Base-by-base conservation (phyloP, 1,140 invertebrate genomes). In the Listronotus bonariensis region DNA sequence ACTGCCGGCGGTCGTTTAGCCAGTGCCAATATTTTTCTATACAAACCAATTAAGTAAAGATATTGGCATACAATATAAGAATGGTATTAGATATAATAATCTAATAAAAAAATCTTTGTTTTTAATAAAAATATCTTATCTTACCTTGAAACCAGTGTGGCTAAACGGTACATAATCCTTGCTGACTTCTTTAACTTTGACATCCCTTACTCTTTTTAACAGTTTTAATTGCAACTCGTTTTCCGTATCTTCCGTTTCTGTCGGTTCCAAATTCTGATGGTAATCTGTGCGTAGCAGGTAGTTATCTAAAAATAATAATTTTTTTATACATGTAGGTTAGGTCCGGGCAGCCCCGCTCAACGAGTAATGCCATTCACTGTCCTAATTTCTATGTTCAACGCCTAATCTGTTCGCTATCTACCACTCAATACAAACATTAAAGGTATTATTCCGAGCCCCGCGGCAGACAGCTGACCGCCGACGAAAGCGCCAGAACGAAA, bases 171-270 rank as follows among this genome's bases (percentile, higher is more conserved):
- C 34, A 41, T 62, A 53, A 36, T 40, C 15, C 12, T 56, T 48
- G 26, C 9, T 9, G 65, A 63, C 26, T 68, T 69, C 70, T 41
- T 57, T 61, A 11, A 65, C 32, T 66, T 77, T 77, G 10, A 78
- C 74, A 5, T 68, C 56, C 65, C 76, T 76, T 8, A 78, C 68
- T 43, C 74, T 71, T 14, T 79, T 73, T 17, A 83, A 71, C 46
- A 80, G 49, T 61, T 68, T 75, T 6, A 73, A 55, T 67, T 77
- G 72, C 17, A 70, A 54, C 62, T 79, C 71, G 41, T 56, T 73
- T 71, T 65, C 31, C 62, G 70, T 70, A 64, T 14, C 53, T 42
- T 15, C 15, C 48, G 6, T 14, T 20, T 10, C 45, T 20, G 7
- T 55, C 54, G 8, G 36, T 7, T 55, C 18, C 6, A 72, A 40